Evolutionary conservation across 2,797 vertebrate species (phyloP).

Genomic region (Pterois miles): DNA sequence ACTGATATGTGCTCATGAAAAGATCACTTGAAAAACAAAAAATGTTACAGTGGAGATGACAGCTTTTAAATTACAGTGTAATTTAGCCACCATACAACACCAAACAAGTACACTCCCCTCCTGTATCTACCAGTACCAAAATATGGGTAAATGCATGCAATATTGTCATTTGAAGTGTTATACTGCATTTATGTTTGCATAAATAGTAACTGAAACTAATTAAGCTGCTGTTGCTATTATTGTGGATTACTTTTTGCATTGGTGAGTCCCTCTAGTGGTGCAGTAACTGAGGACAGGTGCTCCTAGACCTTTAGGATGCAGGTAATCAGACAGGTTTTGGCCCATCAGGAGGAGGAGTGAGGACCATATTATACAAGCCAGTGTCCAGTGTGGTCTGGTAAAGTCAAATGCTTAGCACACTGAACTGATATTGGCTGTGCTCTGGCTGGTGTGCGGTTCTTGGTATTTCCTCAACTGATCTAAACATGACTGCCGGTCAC

Average conservation of each 20-base stretch:
- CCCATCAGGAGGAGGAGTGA: conserved; percentile 81
- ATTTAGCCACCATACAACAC: neutral
- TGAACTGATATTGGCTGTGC: too few relatives aligned
- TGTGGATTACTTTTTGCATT: neutral
- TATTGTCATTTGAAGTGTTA: neutral
- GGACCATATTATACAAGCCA: neutral
- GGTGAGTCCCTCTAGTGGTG: neutral
- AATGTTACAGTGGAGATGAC: neutral
- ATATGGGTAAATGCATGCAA: neutral
- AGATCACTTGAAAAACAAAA: neutral
- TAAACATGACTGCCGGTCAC: too few relatives aligned
- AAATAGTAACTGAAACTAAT: neutral
- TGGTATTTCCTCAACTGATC: too few relatives aligned
- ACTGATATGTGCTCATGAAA: neutral
- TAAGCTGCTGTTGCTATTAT: neutral
- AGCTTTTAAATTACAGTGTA: neutral
- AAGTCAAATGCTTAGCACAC: neutral
- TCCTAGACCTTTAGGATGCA: conserved; percentile 95
- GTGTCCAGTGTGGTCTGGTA: neutral
- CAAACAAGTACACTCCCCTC: neutral
- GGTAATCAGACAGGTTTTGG: conserved; percentile 92
- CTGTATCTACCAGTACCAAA: neutral
- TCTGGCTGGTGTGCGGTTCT: too few relatives aligned
- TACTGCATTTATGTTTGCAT: neutral
- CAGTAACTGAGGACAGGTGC: conserved; percentile 85